Conservation (phyloP, 1,140 invertebrate genomes). For the Dendroctonus ponderosae region DNA sequence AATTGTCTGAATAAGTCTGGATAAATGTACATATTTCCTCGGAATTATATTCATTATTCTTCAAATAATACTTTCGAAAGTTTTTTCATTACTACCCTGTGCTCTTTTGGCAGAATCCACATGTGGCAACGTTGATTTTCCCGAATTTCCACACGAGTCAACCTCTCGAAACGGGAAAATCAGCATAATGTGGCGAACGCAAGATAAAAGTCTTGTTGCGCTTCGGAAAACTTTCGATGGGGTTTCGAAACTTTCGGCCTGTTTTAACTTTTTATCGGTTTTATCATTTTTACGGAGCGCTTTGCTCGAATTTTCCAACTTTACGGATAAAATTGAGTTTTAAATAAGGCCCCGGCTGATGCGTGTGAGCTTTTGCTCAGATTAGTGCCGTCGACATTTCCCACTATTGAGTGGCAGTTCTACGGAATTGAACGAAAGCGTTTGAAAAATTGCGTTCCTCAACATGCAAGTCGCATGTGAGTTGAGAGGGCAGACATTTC, state of each 20-base stretch:
- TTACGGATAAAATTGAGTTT: slow-evolving; percentile 30
- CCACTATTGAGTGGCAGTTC: background rate
- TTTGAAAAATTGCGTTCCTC: no score
- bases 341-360: slow-evolving; percentile 15
- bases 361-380: slow-evolving; percentile 12
- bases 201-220: slow-evolving; percentile 33
- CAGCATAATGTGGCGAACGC: slow-evolving; percentile 32
- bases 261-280: slow-evolving; percentile 31
- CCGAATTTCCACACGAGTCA: slow-evolving; percentile 1
- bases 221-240: slow-evolving; percentile 32
- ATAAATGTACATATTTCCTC: no score
- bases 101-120: no score
- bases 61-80: no score
- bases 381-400: slow-evolving; percentile 8
- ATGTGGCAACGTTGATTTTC: slow-evolving; percentile 4
- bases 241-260: slow-evolving; percentile 22
- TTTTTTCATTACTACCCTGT: no score
- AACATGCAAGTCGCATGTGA: no score
- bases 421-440: no score
- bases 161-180: slow-evolving; percentile 26
- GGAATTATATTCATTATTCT: no score
- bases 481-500: no score
- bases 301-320: slow-evolving; percentile 10
- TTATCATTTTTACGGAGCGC: slow-evolving; percentile 29
- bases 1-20: no score